Evolutionary conservation across 2,888 invertebrate species (phyloP).

Genomic region (Oeneis ivallda): DNA sequence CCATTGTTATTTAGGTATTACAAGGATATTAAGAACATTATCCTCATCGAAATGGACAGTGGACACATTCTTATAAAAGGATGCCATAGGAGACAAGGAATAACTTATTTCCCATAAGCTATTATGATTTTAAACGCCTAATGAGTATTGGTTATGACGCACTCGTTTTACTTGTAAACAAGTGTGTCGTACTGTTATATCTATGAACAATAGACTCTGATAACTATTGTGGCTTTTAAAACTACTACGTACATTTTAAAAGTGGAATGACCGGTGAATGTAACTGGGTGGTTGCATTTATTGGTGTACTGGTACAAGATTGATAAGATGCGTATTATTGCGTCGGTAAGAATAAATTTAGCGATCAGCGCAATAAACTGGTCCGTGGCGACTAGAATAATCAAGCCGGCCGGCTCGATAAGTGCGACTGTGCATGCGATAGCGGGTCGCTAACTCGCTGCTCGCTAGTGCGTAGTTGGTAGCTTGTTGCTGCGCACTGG

Average conservation of each 20-base stretch:
- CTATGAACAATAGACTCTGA: conserved; percentile 12
- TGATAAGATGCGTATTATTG: conserved; percentile 30
- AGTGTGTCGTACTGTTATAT: conserved; percentile 27
- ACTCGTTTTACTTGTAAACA: conserved; percentile 36
- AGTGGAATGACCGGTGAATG: conserved; percentile 25
- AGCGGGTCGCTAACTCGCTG: conserved; percentile 32
- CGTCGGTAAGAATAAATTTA: conserved; percentile 34
- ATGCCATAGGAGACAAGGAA: not conserved
- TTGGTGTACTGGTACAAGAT: conserved; percentile 22
- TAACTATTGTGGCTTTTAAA: conserved; percentile 17
- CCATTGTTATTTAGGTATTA: not conserved
- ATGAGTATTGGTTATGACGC: conserved; percentile 31
- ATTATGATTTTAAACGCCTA: conserved; percentile 23
- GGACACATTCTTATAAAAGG: not conserved
- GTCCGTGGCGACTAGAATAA: conserved; percentile 38
- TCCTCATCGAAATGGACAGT: conserved; percentile 2
- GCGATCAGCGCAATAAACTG: conserved; percentile 35
- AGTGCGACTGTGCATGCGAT: conserved; percentile 34
- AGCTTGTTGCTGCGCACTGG: conserved; percentile 14
- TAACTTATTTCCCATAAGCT: conserved; percentile 13
- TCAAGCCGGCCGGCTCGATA: conserved; percentile 42
- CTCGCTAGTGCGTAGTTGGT: conserved; percentile 6
- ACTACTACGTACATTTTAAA: conserved; percentile 13
- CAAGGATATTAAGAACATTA: not conserved
- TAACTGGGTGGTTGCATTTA: conserved; percentile 19